Percentiles rank a stretch among this genome's conserved stretches.
Evolutionary conservation across 2,888 invertebrate species (phyloP).

Genomic region (Anthrax anthrax): DNA sequence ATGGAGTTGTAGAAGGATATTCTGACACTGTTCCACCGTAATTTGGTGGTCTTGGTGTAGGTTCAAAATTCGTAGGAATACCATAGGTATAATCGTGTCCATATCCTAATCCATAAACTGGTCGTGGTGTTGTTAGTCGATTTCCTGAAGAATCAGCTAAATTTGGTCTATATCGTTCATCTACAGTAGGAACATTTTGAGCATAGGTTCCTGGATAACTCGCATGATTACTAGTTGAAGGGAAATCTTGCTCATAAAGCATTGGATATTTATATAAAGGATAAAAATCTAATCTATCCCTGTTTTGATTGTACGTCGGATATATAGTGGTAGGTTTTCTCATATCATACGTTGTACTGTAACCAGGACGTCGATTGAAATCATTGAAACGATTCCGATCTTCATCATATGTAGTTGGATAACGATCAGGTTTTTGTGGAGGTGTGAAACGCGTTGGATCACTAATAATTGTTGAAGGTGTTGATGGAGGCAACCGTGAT

Average conservation of each 20-base stretch:
- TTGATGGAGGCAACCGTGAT: slow-evolving; percentile 11
- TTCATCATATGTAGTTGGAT: background rate
- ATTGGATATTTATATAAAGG: slow-evolving; percentile 31
- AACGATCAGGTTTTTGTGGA: slow-evolving; percentile 3
- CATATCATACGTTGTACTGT: slow-evolving; percentile 5
- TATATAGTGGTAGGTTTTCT: slow-evolving; percentile 10
- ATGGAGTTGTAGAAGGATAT: slow-evolving; percentile 10
- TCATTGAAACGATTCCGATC: slow-evolving; percentile 4
- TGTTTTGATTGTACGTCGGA: slow-evolving; percentile 3
- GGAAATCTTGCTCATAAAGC: slow-evolving; percentile 32
- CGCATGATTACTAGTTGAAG: slow-evolving; percentile 28
- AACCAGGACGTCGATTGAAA: slow-evolving; percentile 4
- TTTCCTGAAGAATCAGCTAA: slow-evolving; percentile 12
- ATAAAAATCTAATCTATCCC: slow-evolving; percentile 29
- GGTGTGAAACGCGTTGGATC: slow-evolving; percentile 2
- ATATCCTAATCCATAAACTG: slow-evolving; percentile 28
- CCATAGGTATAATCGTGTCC: slow-evolving; percentile 33
- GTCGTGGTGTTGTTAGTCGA: slow-evolving; percentile 20
- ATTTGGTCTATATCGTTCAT: slow-evolving; percentile 22
- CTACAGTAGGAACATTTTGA: slow-evolving; percentile 28
- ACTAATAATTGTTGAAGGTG: slow-evolving; percentile 7
- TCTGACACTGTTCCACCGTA: background rate
- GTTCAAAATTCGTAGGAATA: slow-evolving; percentile 15
- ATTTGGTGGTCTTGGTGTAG: background rate
- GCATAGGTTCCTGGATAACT: slow-evolving; percentile 32